A percentile compares a stretch with the other conserved stretches of the same genome.
Evolutionary conservation across 2,888 invertebrate genomes (phyloP).

Genomic region (Augochlorella aurata): DNA sequence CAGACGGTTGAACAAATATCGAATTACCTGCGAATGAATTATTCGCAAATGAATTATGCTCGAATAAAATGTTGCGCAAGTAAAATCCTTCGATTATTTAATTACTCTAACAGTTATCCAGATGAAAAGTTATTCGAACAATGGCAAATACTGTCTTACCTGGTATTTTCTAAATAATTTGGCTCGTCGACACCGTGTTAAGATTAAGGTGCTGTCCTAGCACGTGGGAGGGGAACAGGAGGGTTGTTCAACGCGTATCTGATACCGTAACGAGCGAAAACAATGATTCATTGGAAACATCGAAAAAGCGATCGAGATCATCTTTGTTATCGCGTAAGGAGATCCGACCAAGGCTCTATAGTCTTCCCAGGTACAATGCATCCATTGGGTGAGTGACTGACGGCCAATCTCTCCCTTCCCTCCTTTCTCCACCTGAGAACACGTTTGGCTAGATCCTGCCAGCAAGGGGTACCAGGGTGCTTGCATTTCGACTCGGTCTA

Average conservation of each 20-base stretch:
- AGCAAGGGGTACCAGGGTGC: slow-evolving; percentile 61
- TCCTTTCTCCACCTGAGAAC: slow-evolving; percentile 11
- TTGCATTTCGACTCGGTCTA: slow-evolving; percentile 53
- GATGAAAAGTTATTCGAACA: too few species aligned
- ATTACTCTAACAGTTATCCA: too few species aligned
- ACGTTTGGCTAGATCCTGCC: slow-evolving; percentile 70
- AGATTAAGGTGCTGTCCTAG: neutral
- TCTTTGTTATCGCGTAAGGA: slow-evolving; percentile 49
- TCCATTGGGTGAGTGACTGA: slow-evolving; percentile 66
- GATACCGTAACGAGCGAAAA: slow-evolving; percentile 30
- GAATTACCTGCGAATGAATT: too few species aligned
- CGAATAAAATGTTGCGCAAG: too few species aligned
- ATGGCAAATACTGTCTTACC: neutral
- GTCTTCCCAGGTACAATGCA: slow-evolving; percentile 57
- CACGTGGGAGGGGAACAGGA: neutral
- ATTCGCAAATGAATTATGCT: too few species aligned
- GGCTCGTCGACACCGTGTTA: neutral
- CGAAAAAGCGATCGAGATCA: slow-evolving; percentile 53
- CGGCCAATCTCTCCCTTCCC: slow-evolving; percentile 68
- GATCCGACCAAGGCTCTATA: slow-evolving; percentile 45
- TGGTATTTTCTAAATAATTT: neutral
- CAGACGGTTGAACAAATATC: too few species aligned
- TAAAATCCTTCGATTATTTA: too few species aligned
- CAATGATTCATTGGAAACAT: slow-evolving; percentile 54
- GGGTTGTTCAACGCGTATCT: neutral